phyloP scores from a whole-genome alignment of 2,113 vertebrate genomes.

The Carollia perspicillata region DNA sequence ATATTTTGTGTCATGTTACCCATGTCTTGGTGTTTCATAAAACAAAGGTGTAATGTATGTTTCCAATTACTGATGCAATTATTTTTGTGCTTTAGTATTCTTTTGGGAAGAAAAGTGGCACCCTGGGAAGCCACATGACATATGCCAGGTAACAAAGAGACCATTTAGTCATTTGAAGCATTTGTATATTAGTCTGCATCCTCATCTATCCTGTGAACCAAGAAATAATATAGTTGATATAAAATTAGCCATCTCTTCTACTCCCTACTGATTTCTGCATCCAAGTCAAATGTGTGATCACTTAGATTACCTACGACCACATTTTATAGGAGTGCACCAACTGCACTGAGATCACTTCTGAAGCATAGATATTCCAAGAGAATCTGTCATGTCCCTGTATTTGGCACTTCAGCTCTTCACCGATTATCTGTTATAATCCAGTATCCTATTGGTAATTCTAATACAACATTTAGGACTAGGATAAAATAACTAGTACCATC shows the following conservation, averaged over 20 bases:
- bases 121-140: background rate
- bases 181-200: constrained; percentile 28
- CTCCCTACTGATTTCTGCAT: background rate
- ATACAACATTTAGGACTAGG: background rate
- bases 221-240: constrained; percentile 7
- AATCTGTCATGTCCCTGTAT: background rate
- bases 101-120: constrained; percentile 2
- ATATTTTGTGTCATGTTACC: background rate
- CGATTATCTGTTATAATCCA: background rate
- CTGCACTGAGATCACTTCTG: background rate
- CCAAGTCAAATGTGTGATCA: background rate
- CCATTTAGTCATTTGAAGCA: constrained; percentile 32
- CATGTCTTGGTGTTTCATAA: background rate
- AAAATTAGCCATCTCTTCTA: background rate
- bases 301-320: background rate
- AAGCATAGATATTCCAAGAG: background rate
- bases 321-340: background rate
- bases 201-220: constrained; percentile 44
- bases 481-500: background rate
- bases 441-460: background rate
- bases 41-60: background rate
- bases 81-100: background rate
- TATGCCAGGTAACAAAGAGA: constrained; percentile 26
- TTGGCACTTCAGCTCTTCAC: background rate
- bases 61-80: background rate